Evolutionary conservation across 2,888 invertebrate genomes (phyloP), one percentile per base, ranked within the genome.

Genomic region (Athripsodes cinereus): DNA sequence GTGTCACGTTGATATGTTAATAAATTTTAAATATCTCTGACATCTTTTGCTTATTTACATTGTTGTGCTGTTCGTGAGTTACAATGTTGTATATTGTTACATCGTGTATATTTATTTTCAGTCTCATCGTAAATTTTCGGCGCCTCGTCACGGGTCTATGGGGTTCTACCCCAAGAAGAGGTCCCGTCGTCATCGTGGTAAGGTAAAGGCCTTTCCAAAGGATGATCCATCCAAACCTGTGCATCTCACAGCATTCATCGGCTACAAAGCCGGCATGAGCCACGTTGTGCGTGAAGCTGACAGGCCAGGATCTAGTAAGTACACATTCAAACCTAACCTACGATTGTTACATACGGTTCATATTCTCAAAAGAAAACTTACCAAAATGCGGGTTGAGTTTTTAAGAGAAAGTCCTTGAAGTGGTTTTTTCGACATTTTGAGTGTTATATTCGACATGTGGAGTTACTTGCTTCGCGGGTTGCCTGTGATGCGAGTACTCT

Each of bases 51-150:
- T 22, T 18, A 26, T 47, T 1, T 11, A 6, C 1, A 16, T 22
- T 21, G 5, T 26, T 16, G 21, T 44, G 11, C 16, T 16, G 3
- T 3, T 10, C 10, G 26, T 26, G 3, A 3, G 26, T 56, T 5
- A 26, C 10, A 26, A 26, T 26, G 26, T 26, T 26, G 3, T 26
- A 10, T 26, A 26, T 26, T 34, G 47, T 44, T 20, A 53, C n/a
- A 11, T 47, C n/a, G 5, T 26, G 3, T 19, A 26, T 22, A 19
- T 22, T 22, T 48, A 1, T 18, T 49, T 60, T 40, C 16, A 98
- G 99, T 98, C 98, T 80, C 99, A 99, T 82, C 88, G 99, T 74
- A 99, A 99, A 77, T 99, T 99, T 79, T 97, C 96, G 72, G 98
- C 98, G 48, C 99, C 99, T 68, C 92, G 99, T 68, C 99, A 99